These are phyloP conservation scores for Glaucidium brasilianum DNA, from an alignment of 2,113 vertebrate genomes.

Conservation along the genomic window DNA sequence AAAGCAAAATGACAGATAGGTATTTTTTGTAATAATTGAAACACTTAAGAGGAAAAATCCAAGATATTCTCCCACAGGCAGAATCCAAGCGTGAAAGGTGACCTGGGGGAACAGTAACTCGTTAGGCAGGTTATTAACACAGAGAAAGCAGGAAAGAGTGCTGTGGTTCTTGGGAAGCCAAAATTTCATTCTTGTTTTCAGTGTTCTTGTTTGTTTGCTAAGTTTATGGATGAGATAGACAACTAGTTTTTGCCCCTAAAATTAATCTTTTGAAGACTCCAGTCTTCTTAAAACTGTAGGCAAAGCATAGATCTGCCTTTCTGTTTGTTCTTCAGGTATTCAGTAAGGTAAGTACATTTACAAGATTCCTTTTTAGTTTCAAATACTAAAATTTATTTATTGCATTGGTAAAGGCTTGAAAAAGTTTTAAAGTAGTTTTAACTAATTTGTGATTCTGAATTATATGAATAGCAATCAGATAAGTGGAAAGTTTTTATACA, in stretches of 20 bases:
- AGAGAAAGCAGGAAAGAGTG: background rate
- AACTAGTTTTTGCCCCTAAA: background rate
- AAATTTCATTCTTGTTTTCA: background rate
- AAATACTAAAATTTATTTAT: background rate
- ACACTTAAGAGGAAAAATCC: background rate
- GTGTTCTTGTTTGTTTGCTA: background rate
- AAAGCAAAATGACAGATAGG: background rate
- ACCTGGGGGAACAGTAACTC: background rate
- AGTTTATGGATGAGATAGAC: accelerated
- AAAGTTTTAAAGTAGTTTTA: background rate
- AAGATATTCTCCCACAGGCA: background rate
- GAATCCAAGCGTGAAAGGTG: background rate
- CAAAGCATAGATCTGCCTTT: background rate
- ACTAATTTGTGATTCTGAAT: background rate
- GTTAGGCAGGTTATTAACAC: background rate
- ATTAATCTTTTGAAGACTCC: background rate
- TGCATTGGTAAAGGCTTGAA: background rate
- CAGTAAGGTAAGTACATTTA: background rate
- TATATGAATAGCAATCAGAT: background rate
- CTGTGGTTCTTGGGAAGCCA: background rate
- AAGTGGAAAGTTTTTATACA: background rate
- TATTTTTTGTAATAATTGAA: background rate
- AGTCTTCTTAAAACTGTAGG: background rate
- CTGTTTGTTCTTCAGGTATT: background rate
- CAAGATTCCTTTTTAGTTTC: background rate